Evolutionary conservation across 2,797 vertebrate species (phyloP).

Genomic region (Tamandua tetradactyla): DNA sequence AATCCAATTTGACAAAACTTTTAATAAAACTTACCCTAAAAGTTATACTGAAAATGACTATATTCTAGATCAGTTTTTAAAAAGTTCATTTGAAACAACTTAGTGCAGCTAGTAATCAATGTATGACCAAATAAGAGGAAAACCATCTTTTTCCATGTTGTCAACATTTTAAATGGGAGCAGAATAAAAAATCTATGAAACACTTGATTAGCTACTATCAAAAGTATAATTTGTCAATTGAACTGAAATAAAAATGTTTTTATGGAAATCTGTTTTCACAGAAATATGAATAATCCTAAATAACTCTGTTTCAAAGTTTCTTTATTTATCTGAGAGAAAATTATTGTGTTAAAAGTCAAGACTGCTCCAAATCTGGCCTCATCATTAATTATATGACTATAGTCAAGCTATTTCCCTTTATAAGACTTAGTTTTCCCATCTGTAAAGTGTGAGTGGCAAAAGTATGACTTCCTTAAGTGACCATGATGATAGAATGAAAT

Average conservation of each 20-base stretch:
- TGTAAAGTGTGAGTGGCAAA: background rate
- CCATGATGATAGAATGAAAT: background rate
- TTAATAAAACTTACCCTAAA: background rate
- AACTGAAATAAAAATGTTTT: background rate
- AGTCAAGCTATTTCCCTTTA: background rate
- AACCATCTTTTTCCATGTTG: background rate
- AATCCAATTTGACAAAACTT: background rate
- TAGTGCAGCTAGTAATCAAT: background rate
- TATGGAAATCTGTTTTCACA: background rate
- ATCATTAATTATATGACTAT: background rate
- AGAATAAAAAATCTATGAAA: background rate
- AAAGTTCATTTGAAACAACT: background rate
- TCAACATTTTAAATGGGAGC: background rate
- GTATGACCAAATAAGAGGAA: background rate
- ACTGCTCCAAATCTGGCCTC: background rate
- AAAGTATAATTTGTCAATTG: background rate
- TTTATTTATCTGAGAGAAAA: background rate
- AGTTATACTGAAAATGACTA: background rate
- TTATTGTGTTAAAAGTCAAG: background rate
- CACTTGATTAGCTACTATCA: background rate
- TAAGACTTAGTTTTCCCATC: background rate
- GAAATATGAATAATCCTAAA: background rate
- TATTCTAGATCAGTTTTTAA: background rate
- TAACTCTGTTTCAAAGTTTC: background rate
- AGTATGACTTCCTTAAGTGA: accelerated